Evolutionary conservation across 1,140 invertebrate genomes (phyloP), one percentile per base, ranked within the genome.

Genomic region (Melipona quadrifasciata): DNA sequence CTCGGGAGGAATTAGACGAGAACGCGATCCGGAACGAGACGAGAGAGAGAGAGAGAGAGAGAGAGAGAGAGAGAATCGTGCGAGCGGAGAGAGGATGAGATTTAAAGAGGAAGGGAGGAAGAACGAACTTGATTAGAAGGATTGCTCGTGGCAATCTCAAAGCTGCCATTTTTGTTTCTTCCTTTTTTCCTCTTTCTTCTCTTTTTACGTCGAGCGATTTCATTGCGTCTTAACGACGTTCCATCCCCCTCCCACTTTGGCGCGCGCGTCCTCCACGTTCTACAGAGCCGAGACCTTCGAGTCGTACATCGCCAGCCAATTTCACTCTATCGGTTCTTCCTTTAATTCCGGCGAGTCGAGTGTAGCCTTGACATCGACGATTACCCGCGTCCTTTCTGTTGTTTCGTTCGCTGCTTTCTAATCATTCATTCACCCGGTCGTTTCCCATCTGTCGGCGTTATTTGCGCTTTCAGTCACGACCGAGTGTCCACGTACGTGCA

Each of bases 201-300:
- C 57, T 87, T 91, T 91, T 90, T 87, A 89, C 86, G 87, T 84
- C 74, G 82, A 77, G 84, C 76, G 87, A 88, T 92, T 92, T 93
- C 92, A 92, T 93, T 91, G 91, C 87, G 86, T 86, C 92, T 90
- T 92, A 92, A 92, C 91, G 91, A 92, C 88, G 88, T 92, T 8
- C 39, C 39, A 6, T 8, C 8, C 39, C 39, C 0, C 39, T 5
- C 85, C 80, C 67, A n/a, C 51, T 58, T 65, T 61, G 67, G n/a
- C 55, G 14, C 53, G 34, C 58, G 31, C 27, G 39, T 74, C 71
- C 39, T 57, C 27, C 55, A 17, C 64, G 27, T 73, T 87, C 81
- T 65, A 76, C 84, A 87, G 86, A 82, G 79, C 70, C 78, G 81
- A 81, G 84, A 51, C 79, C 78, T 75, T 81, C 83, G 80, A 47